These are phyloP conservation scores for Hiodon alosoides DNA, from an alignment of 2,113 vertebrate species.

Conservation along the genomic window DNA sequence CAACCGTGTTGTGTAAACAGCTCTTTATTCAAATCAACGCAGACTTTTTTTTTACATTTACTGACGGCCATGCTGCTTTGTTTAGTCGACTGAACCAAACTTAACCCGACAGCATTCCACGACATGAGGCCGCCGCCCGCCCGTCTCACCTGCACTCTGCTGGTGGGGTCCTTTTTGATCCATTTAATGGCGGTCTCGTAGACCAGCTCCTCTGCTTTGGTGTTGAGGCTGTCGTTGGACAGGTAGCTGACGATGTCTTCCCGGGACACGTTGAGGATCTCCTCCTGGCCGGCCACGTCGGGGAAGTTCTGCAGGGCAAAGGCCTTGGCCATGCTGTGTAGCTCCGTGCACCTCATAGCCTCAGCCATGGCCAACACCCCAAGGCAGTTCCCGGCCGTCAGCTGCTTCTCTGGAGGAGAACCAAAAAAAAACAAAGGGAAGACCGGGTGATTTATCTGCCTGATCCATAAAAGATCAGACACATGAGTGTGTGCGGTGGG, in stretches of 20 bases:
- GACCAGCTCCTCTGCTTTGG: slow-evolving; percentile 93
- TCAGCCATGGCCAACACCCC: slow-evolving; percentile 97
- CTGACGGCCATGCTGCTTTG: background rate
- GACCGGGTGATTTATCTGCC: background rate
- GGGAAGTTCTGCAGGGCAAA: slow-evolving; percentile 97
- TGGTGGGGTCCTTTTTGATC: slow-evolving; percentile 84
- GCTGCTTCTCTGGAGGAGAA: slow-evolving; percentile 78
- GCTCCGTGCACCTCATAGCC: slow-evolving; percentile 92
- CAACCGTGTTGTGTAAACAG: too few relatives aligned
- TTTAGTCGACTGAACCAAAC: background rate
- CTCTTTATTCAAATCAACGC: too few relatives aligned
- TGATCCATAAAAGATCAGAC: slow-evolving; percentile 49
- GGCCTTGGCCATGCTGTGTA: slow-evolving; percentile 97
- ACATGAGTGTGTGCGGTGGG: slow-evolving; percentile 25
- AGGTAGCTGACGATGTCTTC: slow-evolving; percentile 90
- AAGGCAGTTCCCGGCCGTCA: slow-evolving; percentile 95
- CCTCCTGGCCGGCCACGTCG: slow-evolving; percentile 89
- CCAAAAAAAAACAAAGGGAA: background rate
- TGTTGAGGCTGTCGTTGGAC: slow-evolving; percentile 97
- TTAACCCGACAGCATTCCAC: background rate
- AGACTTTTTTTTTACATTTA: background rate
- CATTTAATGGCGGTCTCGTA: slow-evolving; percentile 96
- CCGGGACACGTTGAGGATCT: slow-evolving; percentile 90
- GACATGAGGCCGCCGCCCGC: background rate
- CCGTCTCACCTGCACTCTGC: slow-evolving; percentile 77